Evolutionary conservation across 1,140 invertebrate genomes (phyloP), one percentile per base, ranked within the genome.

Genomic region (Portunus trituberculatus): DNA sequence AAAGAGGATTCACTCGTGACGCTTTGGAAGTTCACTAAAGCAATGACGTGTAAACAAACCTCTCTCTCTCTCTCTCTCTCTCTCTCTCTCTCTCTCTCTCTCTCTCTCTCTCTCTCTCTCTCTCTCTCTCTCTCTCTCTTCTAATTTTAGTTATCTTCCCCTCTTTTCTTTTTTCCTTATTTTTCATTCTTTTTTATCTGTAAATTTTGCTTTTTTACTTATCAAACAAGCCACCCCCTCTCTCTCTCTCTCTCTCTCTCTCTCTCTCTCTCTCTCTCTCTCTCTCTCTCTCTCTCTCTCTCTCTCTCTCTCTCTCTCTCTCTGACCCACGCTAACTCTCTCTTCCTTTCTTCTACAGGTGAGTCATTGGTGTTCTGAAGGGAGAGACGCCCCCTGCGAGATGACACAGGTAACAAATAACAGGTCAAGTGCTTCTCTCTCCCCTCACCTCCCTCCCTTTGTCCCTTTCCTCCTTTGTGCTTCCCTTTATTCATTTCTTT

Each of bases 101-200:
- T 88, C 86, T 88, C 86, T 88, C 86, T 88, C 86, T 88, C 86
- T 88, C 86, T 88, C 86, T 88, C 86, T 88, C 86, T 88, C 86
- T 88, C 86, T 88, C 86, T 32, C 86, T 91, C 45, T 59, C 45
- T 88, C 90, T 91, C 90, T 48, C n/a, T 59, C 48, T 48, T 28
- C 32, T 12, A n/a, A n/a, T n/a, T n/a, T n/a, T n/a, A n/a, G n/a
- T n/a, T n/a, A n/a, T n/a, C n/a, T n/a, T n/a, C n/a, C n/a, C n/a
- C n/a, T n/a, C n/a, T n/a, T n/a, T n/a, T n/a, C n/a, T n/a, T n/a
- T n/a, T n/a, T n/a, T n/a, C n/a, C n/a, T n/a, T n/a, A n/a, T n/a
- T n/a, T n/a, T n/a, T n/a, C n/a, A n/a, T n/a, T n/a, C n/a, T n/a
- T n/a, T n/a, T n/a, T n/a, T n/a, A n/a, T n/a, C n/a, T n/a, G n/a